Base-by-base conservation (phyloP, 2,888 invertebrate species). In the Amiota mariae region DNA sequence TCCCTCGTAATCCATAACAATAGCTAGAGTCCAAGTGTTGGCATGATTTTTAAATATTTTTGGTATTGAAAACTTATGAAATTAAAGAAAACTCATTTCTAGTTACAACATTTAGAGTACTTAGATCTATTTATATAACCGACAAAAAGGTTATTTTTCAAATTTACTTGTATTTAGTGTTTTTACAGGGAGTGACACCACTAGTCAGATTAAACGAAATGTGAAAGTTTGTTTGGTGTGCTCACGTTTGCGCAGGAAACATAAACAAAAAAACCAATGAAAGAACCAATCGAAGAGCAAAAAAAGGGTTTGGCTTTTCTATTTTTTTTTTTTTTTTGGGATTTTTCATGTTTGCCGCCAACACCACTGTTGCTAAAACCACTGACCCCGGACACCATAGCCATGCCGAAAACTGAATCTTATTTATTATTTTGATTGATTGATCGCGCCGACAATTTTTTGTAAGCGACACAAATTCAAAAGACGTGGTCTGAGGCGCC, bases 211-310 rank as follows among this genome's bases (percentile, higher is more conserved):
- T 56, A 15, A 1, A 84, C 85, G n/a, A n/a, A n/a, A n/a, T n/a
- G n/a, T 77, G 72, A 81, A n/a, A n/a, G 85, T 84, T 36, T 77
- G 83, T 85, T 85, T 79, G 84, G 80, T 78, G 85, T 80, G 86
- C 85, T 87, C 87, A 87, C 87, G 87, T 87, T 87, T 83, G 82
- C 72, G 77, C 82, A 82, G 85, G 81, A 85, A 84, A 85, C 36
- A 36, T 6, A 2, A 36, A 36, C 2, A 36, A 36, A 36, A 36
- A 36, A 36, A 2, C 36, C 2, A 36, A 36, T 36, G 6, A 36
- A 36, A 36, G 59, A 59, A 59, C 20, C 59, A 20, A 59, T 20
- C 75, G 70, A 73, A 72, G 67, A 77, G 66, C 66, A 80, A 81
- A 80, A 82, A 81, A 84, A 83, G 83, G 84, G 84, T 83, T 84